phyloP scores from a whole-genome alignment of 2,113 vertebrate species.

The Zosterops borbonicus region DNA sequence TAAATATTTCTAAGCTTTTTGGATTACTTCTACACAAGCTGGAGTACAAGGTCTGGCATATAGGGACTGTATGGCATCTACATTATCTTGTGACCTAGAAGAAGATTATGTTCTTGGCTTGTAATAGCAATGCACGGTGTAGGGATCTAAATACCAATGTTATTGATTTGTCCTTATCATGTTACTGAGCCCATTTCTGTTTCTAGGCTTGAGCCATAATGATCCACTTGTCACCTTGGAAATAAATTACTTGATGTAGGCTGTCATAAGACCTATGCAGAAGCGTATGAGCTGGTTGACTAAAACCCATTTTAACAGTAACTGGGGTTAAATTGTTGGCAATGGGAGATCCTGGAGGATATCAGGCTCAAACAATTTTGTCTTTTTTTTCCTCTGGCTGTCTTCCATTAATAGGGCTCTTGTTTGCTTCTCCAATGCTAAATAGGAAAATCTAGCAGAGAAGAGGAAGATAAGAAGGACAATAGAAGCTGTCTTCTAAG shows the following conservation, averaged over 20 bases:
- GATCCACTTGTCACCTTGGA: background rate
- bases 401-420: background rate
- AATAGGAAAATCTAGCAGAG: background rate
- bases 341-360: background rate
- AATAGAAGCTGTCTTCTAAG: background rate
- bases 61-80: background rate
- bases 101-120: background rate
- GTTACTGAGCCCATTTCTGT: constrained; percentile 15
- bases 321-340: background rate
- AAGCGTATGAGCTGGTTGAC: background rate
- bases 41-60: background rate
- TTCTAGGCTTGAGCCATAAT: background rate
- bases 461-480: background rate
- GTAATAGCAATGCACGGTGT: background rate
- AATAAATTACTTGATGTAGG: constrained; percentile 10
- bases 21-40: background rate
- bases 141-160: constrained; percentile 22
- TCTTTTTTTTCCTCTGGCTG: background rate
- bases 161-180: constrained; percentile 28
- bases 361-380: background rate
- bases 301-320: background rate
- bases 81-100: background rate
- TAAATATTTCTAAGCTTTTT: background rate
- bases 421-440: background rate
- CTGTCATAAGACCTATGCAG: background rate